phyloP scores from a whole-genome alignment of 2,113 vertebrate genomes.

The Hydropotes inermis region DNA sequence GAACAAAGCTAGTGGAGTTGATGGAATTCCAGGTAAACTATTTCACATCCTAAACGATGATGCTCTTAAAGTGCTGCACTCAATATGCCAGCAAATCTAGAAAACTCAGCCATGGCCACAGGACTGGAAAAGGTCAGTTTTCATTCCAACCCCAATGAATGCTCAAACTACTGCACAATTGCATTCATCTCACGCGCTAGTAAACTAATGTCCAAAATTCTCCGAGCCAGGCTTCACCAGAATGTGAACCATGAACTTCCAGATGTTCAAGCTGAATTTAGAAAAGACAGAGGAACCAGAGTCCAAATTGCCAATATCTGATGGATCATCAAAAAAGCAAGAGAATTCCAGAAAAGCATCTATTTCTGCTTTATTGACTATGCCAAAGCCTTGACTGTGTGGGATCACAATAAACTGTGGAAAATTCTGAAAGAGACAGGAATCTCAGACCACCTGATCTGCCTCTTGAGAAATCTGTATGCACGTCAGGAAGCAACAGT shows the following conservation, averaged over 20 bases:
- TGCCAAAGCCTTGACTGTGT: background rate
- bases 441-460: too few relatives aligned
- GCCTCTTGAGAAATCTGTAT: background rate
- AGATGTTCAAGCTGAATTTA: background rate
- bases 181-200: background rate
- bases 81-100: background rate
- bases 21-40: background rate
- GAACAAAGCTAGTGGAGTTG: background rate
- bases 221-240: background rate
- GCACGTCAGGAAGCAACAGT: background rate
- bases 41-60: background rate
- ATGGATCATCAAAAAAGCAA: background rate
- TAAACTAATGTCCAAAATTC: background rate
- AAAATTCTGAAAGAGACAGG: background rate
- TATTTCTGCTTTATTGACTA: background rate
- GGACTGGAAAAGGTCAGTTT: background rate
- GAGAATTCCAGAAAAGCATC: background rate
- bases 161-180: background rate
- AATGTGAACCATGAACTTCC: fast-evolving
- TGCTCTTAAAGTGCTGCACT: background rate
- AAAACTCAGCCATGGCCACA: background rate
- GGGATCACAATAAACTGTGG: background rate
- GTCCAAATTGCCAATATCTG: background rate
- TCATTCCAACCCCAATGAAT: background rate
- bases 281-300: background rate